phyloP scores from a whole-genome alignment of 2,888 invertebrate genomes.

The Rotaria macrura region DNA sequence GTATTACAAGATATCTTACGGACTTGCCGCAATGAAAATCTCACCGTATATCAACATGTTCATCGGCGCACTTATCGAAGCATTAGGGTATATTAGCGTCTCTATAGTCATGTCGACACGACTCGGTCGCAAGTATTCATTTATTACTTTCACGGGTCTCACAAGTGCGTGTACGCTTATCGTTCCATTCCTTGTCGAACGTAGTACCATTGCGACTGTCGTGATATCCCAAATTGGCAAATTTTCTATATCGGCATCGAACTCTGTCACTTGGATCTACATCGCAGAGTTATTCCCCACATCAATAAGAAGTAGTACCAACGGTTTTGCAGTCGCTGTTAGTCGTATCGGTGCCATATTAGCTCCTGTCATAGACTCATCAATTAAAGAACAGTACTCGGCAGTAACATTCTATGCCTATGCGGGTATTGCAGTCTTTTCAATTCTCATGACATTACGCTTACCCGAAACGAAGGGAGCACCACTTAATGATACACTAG shows the following conservation, averaged over 20 bases:
- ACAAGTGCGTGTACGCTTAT: background rate
- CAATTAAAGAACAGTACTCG: background rate
- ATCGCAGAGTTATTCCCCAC: background rate
- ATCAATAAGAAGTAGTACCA: background rate
- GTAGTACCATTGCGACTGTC: background rate
- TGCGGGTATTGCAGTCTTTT: background rate
- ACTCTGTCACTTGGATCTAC: background rate
- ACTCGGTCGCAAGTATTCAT: background rate
- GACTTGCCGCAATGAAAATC: background rate
- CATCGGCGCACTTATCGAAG: background rate
- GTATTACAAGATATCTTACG: background rate
- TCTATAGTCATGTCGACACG: background rate
- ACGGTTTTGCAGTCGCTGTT: background rate
- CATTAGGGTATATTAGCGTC: background rate
- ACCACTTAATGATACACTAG: too few relatives aligned
- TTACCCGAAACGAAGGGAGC: slow-evolving; percentile 9
- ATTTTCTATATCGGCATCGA: background rate
- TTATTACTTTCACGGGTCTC: background rate
- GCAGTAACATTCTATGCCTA: background rate
- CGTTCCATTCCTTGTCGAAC: background rate
- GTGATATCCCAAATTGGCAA: background rate
- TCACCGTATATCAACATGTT: background rate
- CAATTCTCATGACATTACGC: background rate
- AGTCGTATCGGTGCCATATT: background rate
- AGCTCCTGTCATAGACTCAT: background rate